Evolutionary conservation across 2,888 invertebrate genomes (phyloP).

Genomic region (Tetanocera ferruginea): DNA sequence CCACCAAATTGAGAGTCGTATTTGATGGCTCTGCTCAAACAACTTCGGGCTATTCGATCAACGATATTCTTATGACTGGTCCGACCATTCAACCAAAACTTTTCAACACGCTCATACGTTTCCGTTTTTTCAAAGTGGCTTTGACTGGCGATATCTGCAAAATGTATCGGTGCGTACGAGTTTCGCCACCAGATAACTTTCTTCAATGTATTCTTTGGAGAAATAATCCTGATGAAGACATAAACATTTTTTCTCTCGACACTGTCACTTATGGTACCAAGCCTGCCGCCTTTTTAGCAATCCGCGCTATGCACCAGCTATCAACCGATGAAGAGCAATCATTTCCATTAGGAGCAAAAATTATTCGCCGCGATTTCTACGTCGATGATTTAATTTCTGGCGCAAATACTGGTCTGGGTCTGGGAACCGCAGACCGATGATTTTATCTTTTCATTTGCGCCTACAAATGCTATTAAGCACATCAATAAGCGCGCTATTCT

Average conservation of each 20-base stretch:
- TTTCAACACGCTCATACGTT: constrained; percentile 39
- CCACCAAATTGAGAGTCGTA: too few relatives aligned
- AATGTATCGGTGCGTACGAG: constrained; percentile 26
- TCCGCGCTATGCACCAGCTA: constrained; percentile 34
- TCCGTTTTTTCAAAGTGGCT: constrained; percentile 38
- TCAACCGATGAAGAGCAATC: constrained; percentile 56
- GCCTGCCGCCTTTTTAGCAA: constrained; percentile 37
- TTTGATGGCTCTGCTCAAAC: constrained; percentile 41
- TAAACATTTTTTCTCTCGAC: constrained; percentile 17
- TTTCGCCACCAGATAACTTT: constrained; percentile 24
- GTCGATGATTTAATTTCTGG: constrained; percentile 50
- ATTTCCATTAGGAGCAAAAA: constrained; percentile 47
- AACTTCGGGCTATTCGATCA: constrained; percentile 34
- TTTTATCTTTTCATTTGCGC: constrained; percentile 23
- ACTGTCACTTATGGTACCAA: too few relatives aligned
- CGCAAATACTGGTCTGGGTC: constrained; percentile 34
- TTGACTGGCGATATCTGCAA: constrained; percentile 22
- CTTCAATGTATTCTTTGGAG: constrained; percentile 37
- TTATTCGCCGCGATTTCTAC: constrained; percentile 48
- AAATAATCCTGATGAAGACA: neutral
- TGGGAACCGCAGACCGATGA: constrained; percentile 26
- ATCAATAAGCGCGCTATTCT: constrained; percentile 43
- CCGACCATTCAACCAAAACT: constrained; percentile 41
- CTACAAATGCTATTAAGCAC: neutral
- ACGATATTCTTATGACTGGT: constrained; percentile 39